These are phyloP conservation scores for Dicerorhinus sumatrensis DNA, from an alignment of 2,113 vertebrate genomes.

Conservation along the genomic window DNA sequence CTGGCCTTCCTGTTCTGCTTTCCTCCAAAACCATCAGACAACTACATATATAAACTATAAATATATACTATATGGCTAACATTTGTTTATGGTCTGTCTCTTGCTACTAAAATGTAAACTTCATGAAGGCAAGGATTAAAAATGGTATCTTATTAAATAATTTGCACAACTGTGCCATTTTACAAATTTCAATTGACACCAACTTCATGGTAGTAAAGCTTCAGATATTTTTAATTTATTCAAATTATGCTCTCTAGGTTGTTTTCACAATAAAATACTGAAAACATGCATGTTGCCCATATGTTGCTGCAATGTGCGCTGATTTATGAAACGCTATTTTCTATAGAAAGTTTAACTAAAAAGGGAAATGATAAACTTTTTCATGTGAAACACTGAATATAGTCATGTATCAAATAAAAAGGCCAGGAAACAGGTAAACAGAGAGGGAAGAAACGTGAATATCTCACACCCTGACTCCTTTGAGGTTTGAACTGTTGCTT, in stretches of 20 bases:
- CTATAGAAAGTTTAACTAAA: background rate
- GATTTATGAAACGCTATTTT: background rate
- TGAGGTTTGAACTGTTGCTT: background rate
- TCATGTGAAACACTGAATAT: background rate
- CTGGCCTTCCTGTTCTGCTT: background rate
- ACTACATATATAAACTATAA: background rate
- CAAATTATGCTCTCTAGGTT: background rate
- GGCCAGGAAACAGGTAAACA: background rate
- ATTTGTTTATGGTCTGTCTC: background rate
- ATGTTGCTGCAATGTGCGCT: background rate
- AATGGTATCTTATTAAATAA: background rate
- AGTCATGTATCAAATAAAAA: background rate
- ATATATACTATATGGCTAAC: background rate
- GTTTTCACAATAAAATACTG: background rate
- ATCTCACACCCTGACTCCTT: background rate
- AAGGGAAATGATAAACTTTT: background rate
- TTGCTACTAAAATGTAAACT: background rate
- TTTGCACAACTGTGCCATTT: background rate
- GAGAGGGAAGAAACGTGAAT: background rate
- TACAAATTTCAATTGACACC: background rate
- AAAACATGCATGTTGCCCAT: background rate
- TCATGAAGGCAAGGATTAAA: slow-evolving; percentile 24
- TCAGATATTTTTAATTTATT: background rate
- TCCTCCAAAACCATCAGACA: background rate
- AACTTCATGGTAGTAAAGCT: background rate